These are phyloP conservation scores for Oithona nana DNA, from an alignment of 2,888 invertebrate genomes.

Conservation along the genomic window DNA sequence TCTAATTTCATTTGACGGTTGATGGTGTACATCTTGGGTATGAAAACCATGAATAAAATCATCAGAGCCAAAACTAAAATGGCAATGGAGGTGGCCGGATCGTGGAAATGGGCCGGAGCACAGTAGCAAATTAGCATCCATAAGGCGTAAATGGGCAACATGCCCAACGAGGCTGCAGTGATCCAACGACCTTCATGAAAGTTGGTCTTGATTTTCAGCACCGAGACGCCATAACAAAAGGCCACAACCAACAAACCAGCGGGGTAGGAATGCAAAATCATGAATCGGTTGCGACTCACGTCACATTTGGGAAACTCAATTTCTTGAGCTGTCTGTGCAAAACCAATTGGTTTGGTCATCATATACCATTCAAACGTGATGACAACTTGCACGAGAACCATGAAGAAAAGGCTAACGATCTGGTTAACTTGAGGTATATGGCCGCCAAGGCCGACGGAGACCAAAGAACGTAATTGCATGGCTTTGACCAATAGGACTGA, in stretches of 20 bases:
- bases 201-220: conserved; percentile 25
- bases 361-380: conserved; percentile 25
- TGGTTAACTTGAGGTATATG: conserved; percentile 18
- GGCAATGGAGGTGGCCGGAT: conserved; percentile 25
- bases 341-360: conserved; percentile 17
- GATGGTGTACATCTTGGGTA: conserved; percentile 26
- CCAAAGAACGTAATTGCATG: conserved; percentile 28
- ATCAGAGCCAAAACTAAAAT: conserved; percentile 25
- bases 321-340: too few species aligned
- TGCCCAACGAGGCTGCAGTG: conserved; percentile 24
- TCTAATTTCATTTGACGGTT: conserved; percentile 23
- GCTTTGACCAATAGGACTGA: conserved; percentile 27
- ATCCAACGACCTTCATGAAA: conserved; percentile 27
- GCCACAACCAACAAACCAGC: conserved; percentile 23
- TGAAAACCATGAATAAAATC: conserved; percentile 25
- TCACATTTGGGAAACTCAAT: conserved; percentile 6
- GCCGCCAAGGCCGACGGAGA: conserved; percentile 27
- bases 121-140: conserved; percentile 17
- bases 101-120: conserved; percentile 21
- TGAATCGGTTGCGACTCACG: conserved; percentile 20
- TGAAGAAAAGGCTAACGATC: conserved; percentile 19
- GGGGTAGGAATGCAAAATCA: conserved; percentile 25
- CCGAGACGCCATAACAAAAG: conserved; percentile 25
- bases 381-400: conserved; percentile 23
- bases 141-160: conserved; percentile 17